Percentiles rank a stretch among this genome's conserved stretches.
Evolutionary conservation across 2,113 vertebrate genomes (phyloP).

Genomic region (Trogon melanurus): DNA sequence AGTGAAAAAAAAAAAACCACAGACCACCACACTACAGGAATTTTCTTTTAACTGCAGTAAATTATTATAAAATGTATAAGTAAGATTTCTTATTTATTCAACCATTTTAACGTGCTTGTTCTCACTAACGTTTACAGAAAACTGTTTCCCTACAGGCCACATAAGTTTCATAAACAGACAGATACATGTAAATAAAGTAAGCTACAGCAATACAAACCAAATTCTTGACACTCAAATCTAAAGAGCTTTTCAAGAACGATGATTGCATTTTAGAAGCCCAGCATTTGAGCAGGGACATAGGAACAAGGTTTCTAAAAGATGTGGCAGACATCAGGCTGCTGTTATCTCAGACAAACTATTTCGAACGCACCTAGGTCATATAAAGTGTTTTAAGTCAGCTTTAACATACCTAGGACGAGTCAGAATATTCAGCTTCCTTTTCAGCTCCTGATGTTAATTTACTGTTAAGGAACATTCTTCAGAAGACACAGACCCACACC

Average conservation of each 20-base stretch:
- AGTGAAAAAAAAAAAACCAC: background rate
- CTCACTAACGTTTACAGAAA: background rate
- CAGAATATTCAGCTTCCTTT: slow-evolving; percentile 87
- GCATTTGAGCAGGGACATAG: background rate
- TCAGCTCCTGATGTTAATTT: slow-evolving; percentile 87
- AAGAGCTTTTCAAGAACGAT: background rate
- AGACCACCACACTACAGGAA: background rate
- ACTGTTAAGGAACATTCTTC: slow-evolving; percentile 77
- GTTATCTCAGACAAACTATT: background rate
- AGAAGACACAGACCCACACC: background rate
- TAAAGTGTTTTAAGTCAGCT: background rate
- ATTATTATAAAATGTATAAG: background rate
- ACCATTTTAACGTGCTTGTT: background rate
- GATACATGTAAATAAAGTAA: background rate
- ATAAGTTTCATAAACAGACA: background rate
- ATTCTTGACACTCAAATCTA: background rate
- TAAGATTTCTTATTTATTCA: background rate
- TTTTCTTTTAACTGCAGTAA: background rate
- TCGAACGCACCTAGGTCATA: background rate
- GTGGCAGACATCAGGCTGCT: background rate
- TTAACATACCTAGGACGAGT: slow-evolving; percentile 87
- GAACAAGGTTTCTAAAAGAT: background rate
- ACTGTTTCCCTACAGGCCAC: background rate
- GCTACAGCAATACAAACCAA: background rate
- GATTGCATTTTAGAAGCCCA: background rate